A percentile compares a stretch with the other conserved stretches of the same genome.
Evolutionary conservation across 2,888 invertebrate species (phyloP).

Genomic region (Hipparchia semele): DNA sequence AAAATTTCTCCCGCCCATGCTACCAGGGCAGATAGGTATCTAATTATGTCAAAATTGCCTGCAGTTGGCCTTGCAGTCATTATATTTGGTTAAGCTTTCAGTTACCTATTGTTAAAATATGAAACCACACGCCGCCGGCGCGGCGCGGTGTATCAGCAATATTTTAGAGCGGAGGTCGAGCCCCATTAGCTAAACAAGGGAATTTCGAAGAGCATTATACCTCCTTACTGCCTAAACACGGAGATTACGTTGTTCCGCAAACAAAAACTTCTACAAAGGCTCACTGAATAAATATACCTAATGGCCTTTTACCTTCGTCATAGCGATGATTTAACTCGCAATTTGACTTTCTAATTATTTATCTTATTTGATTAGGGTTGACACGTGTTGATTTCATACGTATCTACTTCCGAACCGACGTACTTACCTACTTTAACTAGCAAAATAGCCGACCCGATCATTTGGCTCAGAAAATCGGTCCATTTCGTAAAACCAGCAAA

Average conservation of each 20-base stretch:
- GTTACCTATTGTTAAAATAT: no score
- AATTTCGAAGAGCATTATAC: slow-evolving; percentile 10
- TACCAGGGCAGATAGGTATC: no score
- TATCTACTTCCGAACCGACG: not conserved
- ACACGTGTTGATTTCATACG: not conserved
- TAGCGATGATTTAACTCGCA: slow-evolving; percentile 12
- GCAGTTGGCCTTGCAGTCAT: no score
- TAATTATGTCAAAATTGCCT: no score
- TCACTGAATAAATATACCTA: slow-evolving; percentile 25
- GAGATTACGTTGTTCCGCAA: slow-evolving; percentile 22
- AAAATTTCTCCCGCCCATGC: no score
- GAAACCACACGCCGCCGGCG: not conserved
- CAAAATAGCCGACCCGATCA: not conserved
- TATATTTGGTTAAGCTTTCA: not conserved
- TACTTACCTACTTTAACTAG: not conserved
- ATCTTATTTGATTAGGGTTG: slow-evolving; percentile 3
- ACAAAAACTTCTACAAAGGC: slow-evolving; percentile 28
- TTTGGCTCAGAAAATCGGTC: no score
- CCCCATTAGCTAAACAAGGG: slow-evolving; percentile 30
- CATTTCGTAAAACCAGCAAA: no score
- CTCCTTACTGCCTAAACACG: not conserved
- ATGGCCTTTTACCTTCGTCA: slow-evolving; percentile 30
- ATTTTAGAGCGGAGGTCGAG: slow-evolving; percentile 27
- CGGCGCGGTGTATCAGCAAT: slow-evolving; percentile 16
- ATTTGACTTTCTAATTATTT: slow-evolving; percentile 4